phyloP scores from a whole-genome alignment of 2,888 invertebrate species.

The Clepsis dumicolana region DNA sequence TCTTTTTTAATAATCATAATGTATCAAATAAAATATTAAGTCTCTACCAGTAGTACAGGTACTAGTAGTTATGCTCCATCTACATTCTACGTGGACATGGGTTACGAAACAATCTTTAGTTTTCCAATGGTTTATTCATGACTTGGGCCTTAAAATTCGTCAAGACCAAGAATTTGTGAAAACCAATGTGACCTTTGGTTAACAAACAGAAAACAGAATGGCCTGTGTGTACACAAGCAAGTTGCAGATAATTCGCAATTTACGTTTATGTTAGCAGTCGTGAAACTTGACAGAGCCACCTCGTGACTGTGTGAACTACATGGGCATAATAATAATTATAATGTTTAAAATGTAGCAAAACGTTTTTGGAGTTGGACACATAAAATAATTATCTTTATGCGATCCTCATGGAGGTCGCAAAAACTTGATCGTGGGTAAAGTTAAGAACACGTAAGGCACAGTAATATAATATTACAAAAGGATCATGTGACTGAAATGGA shows the following conservation, averaged over 20 bases:
- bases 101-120: not conserved
- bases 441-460: not conserved
- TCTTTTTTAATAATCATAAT: too few relatives aligned
- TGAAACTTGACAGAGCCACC: constrained; percentile 20
- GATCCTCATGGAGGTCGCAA: not conserved
- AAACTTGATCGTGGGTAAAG: constrained; percentile 2
- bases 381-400: constrained; percentile 10
- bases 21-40: too few relatives aligned
- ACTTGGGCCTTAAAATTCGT: not conserved
- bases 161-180: not conserved
- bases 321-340: not conserved
- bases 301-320: constrained; percentile 2
- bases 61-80: too few relatives aligned
- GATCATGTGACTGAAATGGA: not conserved
- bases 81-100: not conserved
- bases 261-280: constrained; percentile 16
- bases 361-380: not conserved
- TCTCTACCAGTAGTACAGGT: too few relatives aligned
- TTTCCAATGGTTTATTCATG: not conserved
- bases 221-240: not conserved
- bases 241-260: constrained; percentile 12
- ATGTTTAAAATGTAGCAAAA: not conserved
- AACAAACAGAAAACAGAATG: not conserved
- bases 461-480: not conserved
- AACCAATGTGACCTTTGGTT: not conserved